Evolutionary conservation across 2,113 vertebrate genomes (phyloP), one percentile per base, ranked within the genome.

Genomic region (Pampusana beccarii): DNA sequence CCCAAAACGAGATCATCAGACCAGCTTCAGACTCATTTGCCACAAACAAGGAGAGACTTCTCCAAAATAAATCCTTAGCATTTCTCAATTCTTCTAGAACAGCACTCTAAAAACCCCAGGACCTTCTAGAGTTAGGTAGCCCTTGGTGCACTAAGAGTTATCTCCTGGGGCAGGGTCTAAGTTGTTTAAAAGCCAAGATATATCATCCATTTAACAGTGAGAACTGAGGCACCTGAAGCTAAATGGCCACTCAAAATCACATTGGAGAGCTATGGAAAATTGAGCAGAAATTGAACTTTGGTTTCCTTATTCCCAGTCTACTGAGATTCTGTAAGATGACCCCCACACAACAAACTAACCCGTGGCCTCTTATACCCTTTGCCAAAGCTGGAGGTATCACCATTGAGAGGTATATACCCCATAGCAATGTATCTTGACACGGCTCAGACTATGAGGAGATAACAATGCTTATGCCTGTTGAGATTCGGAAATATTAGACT

Each of bases 401-500:
- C 86, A 29, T 3, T 17, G 70, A 71, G 31, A 50, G 33, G 21
- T 24, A 25, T 31, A 53, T 83, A 19, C 53, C 31, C 44, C 70
- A 14, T 5, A 79, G 54, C 69, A 53, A 36, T 36, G 16, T 86
- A 33, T 51, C 64, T 33, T 33, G 56, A 11, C 18, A 1, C 7
- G 56, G 44, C 74, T 79, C 82, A 29, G 86, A 31, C 51, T 81
- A 50, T n/a, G 48, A 73, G 64, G 1, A 24, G 80, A 29, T 62
- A 88, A 71, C 5, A 10, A 46, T 8, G 64, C 90, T 34, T 42
- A 17, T 10, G 31, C 33, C 78, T 86, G 53, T 54, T 34, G 14
- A 97, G 94, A 72, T 1, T 21, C 64, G 85, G 64, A 93, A 94
- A 72, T 88, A 92, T 93, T 95, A 93, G 78, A 75, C 94, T 96